phyloP scores from a whole-genome alignment of 2,888 invertebrate species.

The Coenonympha arcania region DNA sequence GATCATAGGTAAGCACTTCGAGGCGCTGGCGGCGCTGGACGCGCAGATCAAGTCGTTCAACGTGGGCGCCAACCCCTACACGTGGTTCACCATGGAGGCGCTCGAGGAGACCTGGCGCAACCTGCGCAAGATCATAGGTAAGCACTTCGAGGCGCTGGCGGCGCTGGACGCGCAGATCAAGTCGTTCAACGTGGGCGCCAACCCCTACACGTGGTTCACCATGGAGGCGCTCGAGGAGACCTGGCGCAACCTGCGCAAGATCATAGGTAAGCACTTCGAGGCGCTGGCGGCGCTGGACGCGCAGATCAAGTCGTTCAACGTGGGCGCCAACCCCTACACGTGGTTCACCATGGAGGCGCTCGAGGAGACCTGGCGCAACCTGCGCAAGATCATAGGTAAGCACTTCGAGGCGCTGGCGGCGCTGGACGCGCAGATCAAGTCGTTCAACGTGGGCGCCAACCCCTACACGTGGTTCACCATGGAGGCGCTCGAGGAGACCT shows the following conservation, averaged over 20 bases:
- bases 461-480: conserved; percentile 99
- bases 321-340: conserved; percentile 99
- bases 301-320: conserved; percentile 99
- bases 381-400: conserved; percentile 99
- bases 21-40: conserved; percentile 95
- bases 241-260: conserved; percentile 98
- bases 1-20: conserved; percentile 99
- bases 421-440: conserved; percentile 97
- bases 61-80: conserved; percentile 99
- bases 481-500: conserved; percentile 99
- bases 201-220: conserved; percentile 99
- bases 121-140: conserved; percentile 98
- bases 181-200: conserved; percentile 98
- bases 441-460: conserved; percentile 99
- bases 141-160: conserved; percentile 97
- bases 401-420: conserved; percentile 97
- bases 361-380: conserved; percentile 98
- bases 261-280: conserved; percentile 99
- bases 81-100: conserved; percentile 99
- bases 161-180: conserved; percentile 98
- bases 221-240: conserved; percentile 99
- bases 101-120: conserved; percentile 99
- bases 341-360: conserved; percentile 99
- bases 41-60: conserved; percentile 99
- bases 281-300: conserved; percentile 96